Evolutionary conservation across 2,797 vertebrate species (phyloP), one percentile per base, ranked within the genome.

Genomic region (Eremophila alpestris): DNA sequence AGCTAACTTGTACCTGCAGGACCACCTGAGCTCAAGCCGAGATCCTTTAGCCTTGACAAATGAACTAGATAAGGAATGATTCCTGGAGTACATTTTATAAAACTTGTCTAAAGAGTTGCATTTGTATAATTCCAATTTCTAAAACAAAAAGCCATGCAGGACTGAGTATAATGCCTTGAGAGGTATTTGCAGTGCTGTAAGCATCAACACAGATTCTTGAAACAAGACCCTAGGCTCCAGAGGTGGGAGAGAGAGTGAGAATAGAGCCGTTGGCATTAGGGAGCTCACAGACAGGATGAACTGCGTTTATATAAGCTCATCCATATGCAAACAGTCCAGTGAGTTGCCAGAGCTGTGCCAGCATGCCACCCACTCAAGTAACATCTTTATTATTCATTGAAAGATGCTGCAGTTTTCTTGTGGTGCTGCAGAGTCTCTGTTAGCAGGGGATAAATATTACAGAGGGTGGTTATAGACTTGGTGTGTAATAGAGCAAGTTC

Each of bases 301-400:
- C 81, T 43, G 41, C 14, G 29, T 95, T 96, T 96, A 95, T 77
- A 27, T 95, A 95, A 96, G 51, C 77, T 96, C 94, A 96, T 95
- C 74, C 88, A 94, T 95, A 95, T 93, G 90, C 93, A 94, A 94
- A 82, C n/a, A 79, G 92, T 95, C 95, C 96, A 70, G 90, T 87
- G 90, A 93, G 75, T 76, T 93, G 77, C 93, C 93, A 94, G 79
- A 87, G 87, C 87, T 89, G 48, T 92, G 76, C 89, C 94, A 93
- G 92, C 63, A 73, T 46, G 59, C 92, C 83, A 93, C 95, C 90
- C 92, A 95, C 93, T 90, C 77, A 36, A 81, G 74, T 82, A 88
- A 93, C 8, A 0, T 95, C 90, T 96, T 96, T 83, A 95, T 93
- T 94, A 91, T 94, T 96, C 95, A 83, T 58, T 95, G 85, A 95